Conservation (phyloP, 2,797 vertebrate species). For the Halcyon smyrnensis region DNA sequence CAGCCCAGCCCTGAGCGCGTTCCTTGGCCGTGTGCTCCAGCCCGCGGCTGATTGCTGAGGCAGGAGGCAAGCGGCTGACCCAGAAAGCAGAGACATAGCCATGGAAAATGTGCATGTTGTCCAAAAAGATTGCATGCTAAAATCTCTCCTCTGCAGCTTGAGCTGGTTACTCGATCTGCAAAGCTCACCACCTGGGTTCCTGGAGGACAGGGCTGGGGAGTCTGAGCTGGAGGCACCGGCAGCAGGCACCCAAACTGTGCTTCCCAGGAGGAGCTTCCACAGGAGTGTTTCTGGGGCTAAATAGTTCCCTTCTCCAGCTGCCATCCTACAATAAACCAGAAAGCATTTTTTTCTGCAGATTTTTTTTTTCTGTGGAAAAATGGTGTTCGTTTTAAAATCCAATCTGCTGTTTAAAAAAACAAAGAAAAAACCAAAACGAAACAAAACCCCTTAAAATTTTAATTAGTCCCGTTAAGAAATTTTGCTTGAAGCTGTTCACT, state of each 20-base stretch:
- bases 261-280: rapidly evolving
- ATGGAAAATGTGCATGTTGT: rapidly evolving
- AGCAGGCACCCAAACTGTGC: too few species aligned
- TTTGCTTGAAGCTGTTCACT: not conserved
- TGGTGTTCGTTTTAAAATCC: not conserved
- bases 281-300: rapidly evolving
- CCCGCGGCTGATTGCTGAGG: rapidly evolving
- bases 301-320: not conserved
- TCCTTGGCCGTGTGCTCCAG: not conserved
- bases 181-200: not conserved
- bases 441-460: not conserved
- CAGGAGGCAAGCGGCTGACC: not conserved
- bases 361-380: not conserved
- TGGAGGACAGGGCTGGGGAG: not conserved
- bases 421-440: not conserved
- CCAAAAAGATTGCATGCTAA: rapidly evolving
- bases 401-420: not conserved
- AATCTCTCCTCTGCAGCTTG: not conserved
- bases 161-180: not conserved
- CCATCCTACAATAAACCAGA: not conserved
- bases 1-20: rapidly evolving
- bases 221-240: not conserved
- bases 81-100: rapidly evolving
- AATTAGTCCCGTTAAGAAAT: not conserved
- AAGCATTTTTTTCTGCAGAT: not conserved